Conservation (phyloP, 2,888 invertebrate genomes). For the Calephelis perditalis region DNA sequence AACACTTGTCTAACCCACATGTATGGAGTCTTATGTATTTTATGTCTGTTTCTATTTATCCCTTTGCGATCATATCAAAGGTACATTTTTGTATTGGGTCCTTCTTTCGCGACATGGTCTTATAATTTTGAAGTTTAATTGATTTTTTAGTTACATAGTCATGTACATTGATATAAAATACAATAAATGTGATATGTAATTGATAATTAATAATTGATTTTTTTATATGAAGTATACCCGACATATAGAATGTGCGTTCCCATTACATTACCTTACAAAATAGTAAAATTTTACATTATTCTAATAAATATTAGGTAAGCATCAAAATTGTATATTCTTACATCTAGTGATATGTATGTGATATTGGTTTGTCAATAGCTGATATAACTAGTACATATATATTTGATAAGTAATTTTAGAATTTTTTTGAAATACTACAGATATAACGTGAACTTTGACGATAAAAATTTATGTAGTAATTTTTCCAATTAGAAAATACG, state of each 20-base stretch:
- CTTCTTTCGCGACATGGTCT: too few species aligned
- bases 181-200: too few species aligned
- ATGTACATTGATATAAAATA: too few species aligned
- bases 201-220: too few species aligned
- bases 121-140: too few species aligned
- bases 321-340: slow-evolving; percentile 49
- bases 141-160: too few species aligned
- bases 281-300: slow-evolving; percentile 21
- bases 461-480: neutral
- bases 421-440: slow-evolving; percentile 22
- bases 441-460: slow-evolving; percentile 37
- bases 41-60: too few species aligned
- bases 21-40: too few species aligned
- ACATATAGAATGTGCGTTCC: slow-evolving; percentile 14
- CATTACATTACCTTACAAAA: slow-evolving; percentile 11
- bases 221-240: neutral
- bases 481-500: too few species aligned
- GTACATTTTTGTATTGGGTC: too few species aligned
- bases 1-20: too few species aligned
- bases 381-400: slow-evolving; percentile 34
- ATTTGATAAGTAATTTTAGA: slow-evolving; percentile 19
- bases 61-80: too few species aligned
- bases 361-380: slow-evolving; percentile 67
- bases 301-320: slow-evolving; percentile 37
- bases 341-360: slow-evolving; percentile 70